Evolutionary conservation across 2,888 invertebrate genomes (phyloP), one percentile per base, ranked within the genome.

Genomic region (Zygaena filipendulae): DNA sequence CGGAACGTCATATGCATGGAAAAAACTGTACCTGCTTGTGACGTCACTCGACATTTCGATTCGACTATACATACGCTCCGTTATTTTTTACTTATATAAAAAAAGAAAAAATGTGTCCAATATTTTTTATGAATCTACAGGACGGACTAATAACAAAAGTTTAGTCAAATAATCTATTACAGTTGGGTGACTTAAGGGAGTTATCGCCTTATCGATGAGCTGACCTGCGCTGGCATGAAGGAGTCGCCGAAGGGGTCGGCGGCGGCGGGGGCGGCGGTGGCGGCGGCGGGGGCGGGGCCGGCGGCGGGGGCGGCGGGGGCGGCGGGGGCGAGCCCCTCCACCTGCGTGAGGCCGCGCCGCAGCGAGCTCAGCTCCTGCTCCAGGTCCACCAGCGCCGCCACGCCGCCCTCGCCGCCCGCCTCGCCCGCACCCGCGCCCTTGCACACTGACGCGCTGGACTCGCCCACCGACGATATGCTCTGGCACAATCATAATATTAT

Each of bases 361-460:
- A 94, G 71, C 32, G 91, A 92, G 55, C 88, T 91, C 35, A 95
- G 74, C 69, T 94, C 94, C 49, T 92, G 88, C 60, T 94, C 94
- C 40, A 94, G 74, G 64, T 93, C 94, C 9, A 95, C 88, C 36
- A 95, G 75, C 74, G 94, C 92, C 2, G 92, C 92, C 18, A 93
- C 92, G 12, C 87, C 87, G n/a, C 84, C 85, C 25, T 79, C 74
- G 0, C 66, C 58, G 1, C 59, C 53, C 1, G 53, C 30, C 2
- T 81, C 69, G 1, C 49, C 35, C 0, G 40, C 33, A n/a, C n/a
- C n/a, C n/a, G n/a, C n/a, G 16, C 16, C 16, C 43, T 67, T 66
- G 1, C 52, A 29, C 4, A 51, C 29, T 2, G 53, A 34, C 2
- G 54, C 36, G 22, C 52, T 51, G 12, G 47, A 42, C 21, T 72